phyloP scores from a whole-genome alignment of 1,140 invertebrate species.

The Neuroterus valhalla region DNA sequence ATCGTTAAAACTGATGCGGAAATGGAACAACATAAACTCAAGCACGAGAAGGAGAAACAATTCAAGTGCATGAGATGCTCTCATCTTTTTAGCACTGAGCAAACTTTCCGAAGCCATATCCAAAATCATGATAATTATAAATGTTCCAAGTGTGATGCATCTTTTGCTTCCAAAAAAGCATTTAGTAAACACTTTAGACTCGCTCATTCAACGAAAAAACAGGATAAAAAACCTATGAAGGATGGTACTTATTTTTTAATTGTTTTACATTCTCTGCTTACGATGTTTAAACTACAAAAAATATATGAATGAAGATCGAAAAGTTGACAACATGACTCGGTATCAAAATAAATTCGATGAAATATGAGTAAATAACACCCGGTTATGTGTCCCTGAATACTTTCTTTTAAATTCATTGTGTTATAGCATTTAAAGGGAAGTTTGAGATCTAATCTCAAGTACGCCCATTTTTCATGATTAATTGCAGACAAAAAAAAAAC shows the following conservation, averaged over 20 bases:
- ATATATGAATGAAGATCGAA: no score
- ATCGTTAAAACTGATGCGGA: slow-evolving; percentile 61
- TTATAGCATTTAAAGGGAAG: no score
- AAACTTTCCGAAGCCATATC: slow-evolving; percentile 68
- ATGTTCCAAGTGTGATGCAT: slow-evolving; percentile 64
- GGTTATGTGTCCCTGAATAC: no score
- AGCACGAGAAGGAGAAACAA: slow-evolving; percentile 60
- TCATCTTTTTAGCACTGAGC: slow-evolving; percentile 64
- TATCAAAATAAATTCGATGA: no score
- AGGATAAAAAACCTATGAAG: slow-evolving; percentile 48
- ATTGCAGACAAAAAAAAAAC: no score
- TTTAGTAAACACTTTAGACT: slow-evolving; percentile 59
- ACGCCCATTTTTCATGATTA: no score
- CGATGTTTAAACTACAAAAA: slow-evolving; percentile 32
- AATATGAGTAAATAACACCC: no score
- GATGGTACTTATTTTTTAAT: slow-evolving; percentile 43
- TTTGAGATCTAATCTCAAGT: no score
- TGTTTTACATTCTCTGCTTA: slow-evolving; percentile 20
- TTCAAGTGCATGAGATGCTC: slow-evolving; percentile 67
- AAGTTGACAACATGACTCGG: no score
- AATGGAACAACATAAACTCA: slow-evolving; percentile 56
- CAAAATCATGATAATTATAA: slow-evolving; percentile 69
- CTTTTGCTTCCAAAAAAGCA: slow-evolving; percentile 64
- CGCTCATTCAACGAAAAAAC: slow-evolving; percentile 51
- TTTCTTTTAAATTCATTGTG: no score